phyloP scores from a whole-genome alignment of 2,797 vertebrate species.

The Stomatorhinus walkeri region DNA sequence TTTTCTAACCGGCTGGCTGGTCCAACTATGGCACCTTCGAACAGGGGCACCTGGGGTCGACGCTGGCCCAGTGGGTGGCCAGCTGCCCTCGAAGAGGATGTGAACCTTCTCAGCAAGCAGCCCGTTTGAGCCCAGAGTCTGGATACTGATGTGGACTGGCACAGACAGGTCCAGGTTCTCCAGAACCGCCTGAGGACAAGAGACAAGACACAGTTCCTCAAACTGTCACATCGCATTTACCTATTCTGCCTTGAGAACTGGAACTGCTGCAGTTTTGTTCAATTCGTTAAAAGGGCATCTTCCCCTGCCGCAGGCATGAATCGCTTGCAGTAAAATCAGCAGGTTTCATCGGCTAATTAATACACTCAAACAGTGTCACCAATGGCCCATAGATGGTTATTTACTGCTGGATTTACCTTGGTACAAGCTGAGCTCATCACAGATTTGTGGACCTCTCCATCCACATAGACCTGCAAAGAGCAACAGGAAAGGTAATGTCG shows the following conservation, averaged over 20 bases:
- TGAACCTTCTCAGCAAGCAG: constrained; percentile 45
- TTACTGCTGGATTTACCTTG: constrained; percentile 41
- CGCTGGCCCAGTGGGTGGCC: background rate
- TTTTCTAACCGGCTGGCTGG: constrained; percentile 29
- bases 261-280: background rate
- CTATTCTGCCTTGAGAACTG: background rate
- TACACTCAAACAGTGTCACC: background rate
- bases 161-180: constrained; percentile 45
- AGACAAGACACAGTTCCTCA: background rate
- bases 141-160: constrained; percentile 42
- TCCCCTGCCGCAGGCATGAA: background rate
- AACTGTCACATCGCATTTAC: background rate
- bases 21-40: constrained; percentile 14
- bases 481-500: background rate
- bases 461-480: constrained; percentile 40
- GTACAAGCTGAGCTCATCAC: constrained; percentile 51
- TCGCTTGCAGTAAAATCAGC: background rate
- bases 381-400: background rate
- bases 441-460: constrained; percentile 49
- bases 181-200: constrained; percentile 36
- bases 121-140: constrained; percentile 49
- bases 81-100: constrained; percentile 23
- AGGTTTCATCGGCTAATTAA: background rate
- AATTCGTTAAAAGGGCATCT: background rate
- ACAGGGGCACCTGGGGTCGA: background rate